Base-by-base conservation (phyloP, 2,797 vertebrate genomes). In the Linurgus olivaceus region DNA sequence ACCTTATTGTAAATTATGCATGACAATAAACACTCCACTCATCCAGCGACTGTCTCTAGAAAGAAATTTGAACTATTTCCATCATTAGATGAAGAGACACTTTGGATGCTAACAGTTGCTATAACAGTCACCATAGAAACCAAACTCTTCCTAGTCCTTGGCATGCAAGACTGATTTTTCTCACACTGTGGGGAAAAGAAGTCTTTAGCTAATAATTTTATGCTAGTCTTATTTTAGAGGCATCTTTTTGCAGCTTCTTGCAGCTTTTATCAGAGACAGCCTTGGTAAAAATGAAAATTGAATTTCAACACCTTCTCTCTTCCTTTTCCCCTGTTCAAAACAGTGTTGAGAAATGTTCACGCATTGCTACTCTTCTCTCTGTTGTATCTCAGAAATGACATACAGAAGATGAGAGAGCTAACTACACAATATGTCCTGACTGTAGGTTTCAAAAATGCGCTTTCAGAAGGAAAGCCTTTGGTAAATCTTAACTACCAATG, bases 81-180 rank as follows among this genome's bases (percentile, higher is more conserved):
- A 59, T 72, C 61, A 76, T 62, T 73, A 87, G 48, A 91, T 67
- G 37, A 83, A 88, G 86, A 90, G 77, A 48, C 58, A 47, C 21
- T 96, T 68, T 33, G 77, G 57, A 68, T 77, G 47, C 40, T 72
- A 87, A 45, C 48, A 86, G 70, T 76, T 82, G 59, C 70, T 90
- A 0, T 79, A 85, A 79, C 50, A 89, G 84, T 96, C 93, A 82
- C 95, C 94, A 88, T 93, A 97, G 96, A 85, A 95, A 97, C 90
- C 81, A 81, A 96, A 88, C 13, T 85, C 74, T 59, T 89, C 90
- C 86, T 70, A 57, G 59, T 91, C 76, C 47, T 95, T 92, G 76
- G 85, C 78, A 90, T 68, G 76, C 1, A 4, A 93, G 82, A 94
- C 73, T 90, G 79, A 81, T 85, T 92, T 90, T 93, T 94, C 63